A percentile compares a stretch with the other conserved stretches of the same genome.
phyloP scores from a whole-genome alignment of 2,797 vertebrate species.

The Perodicticus potto region DNA sequence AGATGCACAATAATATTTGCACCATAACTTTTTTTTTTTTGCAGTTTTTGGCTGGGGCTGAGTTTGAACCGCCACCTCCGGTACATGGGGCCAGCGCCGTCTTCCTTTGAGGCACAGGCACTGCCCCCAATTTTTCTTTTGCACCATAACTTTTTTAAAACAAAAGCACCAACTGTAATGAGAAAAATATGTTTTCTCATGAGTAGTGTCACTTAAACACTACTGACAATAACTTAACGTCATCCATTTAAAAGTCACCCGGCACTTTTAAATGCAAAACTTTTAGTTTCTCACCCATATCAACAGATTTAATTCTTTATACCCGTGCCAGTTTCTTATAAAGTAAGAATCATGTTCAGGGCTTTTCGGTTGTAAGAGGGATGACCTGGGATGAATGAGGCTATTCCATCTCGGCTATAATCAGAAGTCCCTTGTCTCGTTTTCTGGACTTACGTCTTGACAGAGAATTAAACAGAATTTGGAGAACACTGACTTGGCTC shows the following conservation, averaged over 20 bases:
- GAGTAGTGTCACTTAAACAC: background rate
- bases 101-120: no score
- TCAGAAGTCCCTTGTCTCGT: background rate
- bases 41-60: no score
- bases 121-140: no score
- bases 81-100: no score
- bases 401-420: background rate
- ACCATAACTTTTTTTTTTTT: background rate
- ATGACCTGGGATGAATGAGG: background rate
- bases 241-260: constrained; percentile 8
- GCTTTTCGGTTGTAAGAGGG: background rate
- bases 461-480: background rate
- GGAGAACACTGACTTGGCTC: background rate
- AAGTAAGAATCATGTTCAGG: constrained; percentile 21
- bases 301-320: background rate
- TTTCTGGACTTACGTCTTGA: background rate
- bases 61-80: no score
- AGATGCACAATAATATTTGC: background rate
- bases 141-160: background rate
- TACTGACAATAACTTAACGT: background rate
- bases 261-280: background rate
- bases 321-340: background rate
- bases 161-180: background rate
- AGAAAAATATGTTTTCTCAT: background rate
- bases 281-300: background rate